Evolutionary conservation across 2,888 invertebrate genomes (phyloP).

Genomic region (Agrochola macilenta): DNA sequence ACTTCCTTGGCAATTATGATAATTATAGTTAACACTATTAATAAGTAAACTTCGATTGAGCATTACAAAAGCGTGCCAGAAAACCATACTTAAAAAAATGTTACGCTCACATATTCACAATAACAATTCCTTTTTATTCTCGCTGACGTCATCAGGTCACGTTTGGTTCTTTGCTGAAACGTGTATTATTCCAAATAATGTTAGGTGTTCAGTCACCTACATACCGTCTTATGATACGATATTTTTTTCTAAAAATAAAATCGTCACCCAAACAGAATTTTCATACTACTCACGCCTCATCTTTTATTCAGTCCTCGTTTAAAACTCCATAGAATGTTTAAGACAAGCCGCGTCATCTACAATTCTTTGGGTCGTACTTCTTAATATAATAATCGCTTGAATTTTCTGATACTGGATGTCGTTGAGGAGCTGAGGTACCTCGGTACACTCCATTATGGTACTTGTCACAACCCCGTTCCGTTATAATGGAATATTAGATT

Average conservation of each 20-base stretch:
- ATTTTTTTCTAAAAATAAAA: slow-evolving; percentile 51
- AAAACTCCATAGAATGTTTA: slow-evolving; percentile 67
- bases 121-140: slow-evolving; percentile 14
- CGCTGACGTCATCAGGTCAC: slow-evolving; percentile 34
- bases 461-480: slow-evolving; percentile 79
- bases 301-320: slow-evolving; percentile 71
- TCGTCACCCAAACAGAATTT: slow-evolving; percentile 56
- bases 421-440: slow-evolving; percentile 71
- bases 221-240: slow-evolving; percentile 20
- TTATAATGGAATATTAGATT: slow-evolving; percentile 88
- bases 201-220: slow-evolving; percentile 31
- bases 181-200: slow-evolving; percentile 37
- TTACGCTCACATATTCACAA: neutral
- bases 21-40: neutral
- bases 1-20: neutral
- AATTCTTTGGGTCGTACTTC: slow-evolving; percentile 59
- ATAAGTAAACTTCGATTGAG: neutral
- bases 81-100: neutral
- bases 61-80: neutral
- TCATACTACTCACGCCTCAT: slow-evolving; percentile 65
- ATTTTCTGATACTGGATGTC: slow-evolving; percentile 66
- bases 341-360: slow-evolving; percentile 68
- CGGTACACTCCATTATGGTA: slow-evolving; percentile 76
- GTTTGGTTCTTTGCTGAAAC: slow-evolving; percentile 35
- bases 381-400: slow-evolving; percentile 70